Percentiles rank a stretch among this genome's conserved stretches.
Conservation (phyloP, 2,888 invertebrate species). For the Sipha maydis region DNA sequence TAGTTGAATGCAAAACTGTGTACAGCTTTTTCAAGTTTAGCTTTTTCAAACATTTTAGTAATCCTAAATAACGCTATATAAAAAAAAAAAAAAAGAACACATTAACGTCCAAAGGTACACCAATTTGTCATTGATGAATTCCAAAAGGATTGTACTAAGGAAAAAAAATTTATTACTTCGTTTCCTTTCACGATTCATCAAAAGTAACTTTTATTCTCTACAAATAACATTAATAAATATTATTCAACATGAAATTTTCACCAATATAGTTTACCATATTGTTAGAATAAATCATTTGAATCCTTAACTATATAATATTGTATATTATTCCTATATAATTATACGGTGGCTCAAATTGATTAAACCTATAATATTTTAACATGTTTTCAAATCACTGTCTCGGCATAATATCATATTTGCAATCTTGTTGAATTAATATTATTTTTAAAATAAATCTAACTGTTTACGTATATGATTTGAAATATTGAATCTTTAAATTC, state of each 20-base stretch:
- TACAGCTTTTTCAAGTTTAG: background rate
- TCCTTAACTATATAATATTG: no score
- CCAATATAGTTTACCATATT: background rate
- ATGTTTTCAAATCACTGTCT: no score
- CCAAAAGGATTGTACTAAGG: background rate
- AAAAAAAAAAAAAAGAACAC: conserved; percentile 17
- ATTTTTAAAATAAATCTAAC: no score
- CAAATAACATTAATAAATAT: background rate
- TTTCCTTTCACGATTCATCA: background rate
- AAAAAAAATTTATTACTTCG: background rate
- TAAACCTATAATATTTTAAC: no score
- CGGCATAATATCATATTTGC: no score
- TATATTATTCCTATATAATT: no score
- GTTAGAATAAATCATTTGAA: no score
- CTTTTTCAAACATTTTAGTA: conserved; percentile 20
- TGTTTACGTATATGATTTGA: no score
- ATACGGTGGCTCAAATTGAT: no score
- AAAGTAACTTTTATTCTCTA: background rate
- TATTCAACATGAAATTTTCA: background rate
- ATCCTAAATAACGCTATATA: background rate
- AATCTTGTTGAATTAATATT: no score
- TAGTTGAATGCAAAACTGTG: conserved; percentile 8
- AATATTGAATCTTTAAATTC: no score
- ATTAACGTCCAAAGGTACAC: conserved; percentile 11
- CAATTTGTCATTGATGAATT: conserved; percentile 31